Conservation (phyloP, 2,888 invertebrate genomes). For the Tachina fera region DNA sequence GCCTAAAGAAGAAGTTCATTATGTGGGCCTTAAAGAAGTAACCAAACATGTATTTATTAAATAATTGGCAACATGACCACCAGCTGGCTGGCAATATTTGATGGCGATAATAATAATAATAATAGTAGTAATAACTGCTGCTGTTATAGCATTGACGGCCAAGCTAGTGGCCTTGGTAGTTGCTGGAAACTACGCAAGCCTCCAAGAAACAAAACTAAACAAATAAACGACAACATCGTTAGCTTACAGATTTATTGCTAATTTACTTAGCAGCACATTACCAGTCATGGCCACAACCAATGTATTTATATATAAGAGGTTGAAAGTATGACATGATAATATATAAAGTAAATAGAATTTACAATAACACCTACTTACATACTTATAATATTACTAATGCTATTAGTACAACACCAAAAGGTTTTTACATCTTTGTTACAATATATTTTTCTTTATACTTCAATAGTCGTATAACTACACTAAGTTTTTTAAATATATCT, state of each 20-base stretch:
- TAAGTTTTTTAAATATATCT: no score
- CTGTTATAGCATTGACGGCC: not conserved
- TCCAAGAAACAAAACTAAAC: not conserved
- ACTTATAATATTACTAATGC: no score
- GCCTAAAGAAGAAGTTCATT: not conserved
- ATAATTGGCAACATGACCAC: not conserved
- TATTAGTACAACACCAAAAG: no score
- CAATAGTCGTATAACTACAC: no score
- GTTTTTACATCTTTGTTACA: not conserved
- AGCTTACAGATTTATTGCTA: slow-evolving; percentile 59
- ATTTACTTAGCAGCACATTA: slow-evolving; percentile 58
- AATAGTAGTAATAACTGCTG: not conserved
- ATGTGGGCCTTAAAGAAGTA: not conserved
- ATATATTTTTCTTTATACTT: no score
- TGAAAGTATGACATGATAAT: slow-evolving; percentile 31
- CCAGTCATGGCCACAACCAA: slow-evolving; percentile 29
- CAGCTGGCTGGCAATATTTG: slow-evolving; percentile 16
- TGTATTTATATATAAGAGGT: slow-evolving; percentile 3
- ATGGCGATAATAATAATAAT: slow-evolving; percentile 8
- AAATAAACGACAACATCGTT: slow-evolving; percentile 24
- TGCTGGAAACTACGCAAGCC: slow-evolving; percentile 2
- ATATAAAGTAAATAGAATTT: slow-evolving; percentile 7
- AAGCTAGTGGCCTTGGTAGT: not conserved
- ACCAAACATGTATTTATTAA: slow-evolving; percentile 33
- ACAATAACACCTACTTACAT: not conserved